A percentile compares a stretch with the other conserved stretches of the same genome.
Evolutionary conservation across 1,140 invertebrate genomes (phyloP).

Genomic region (Galleria mellonella): DNA sequence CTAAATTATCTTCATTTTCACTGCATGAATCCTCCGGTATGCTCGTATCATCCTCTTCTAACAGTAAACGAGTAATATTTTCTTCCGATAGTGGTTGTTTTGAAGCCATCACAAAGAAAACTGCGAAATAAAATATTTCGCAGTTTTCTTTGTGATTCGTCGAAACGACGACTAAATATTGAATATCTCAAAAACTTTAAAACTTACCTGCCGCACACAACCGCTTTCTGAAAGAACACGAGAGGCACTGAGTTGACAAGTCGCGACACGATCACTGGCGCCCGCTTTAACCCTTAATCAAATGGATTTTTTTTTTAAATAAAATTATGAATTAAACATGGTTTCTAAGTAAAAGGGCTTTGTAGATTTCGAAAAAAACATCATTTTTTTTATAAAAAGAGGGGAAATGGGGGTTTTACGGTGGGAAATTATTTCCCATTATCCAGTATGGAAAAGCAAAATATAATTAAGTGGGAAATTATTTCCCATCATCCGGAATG

Average conservation of each 20-base stretch:
- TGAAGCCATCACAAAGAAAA: background rate
- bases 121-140: too few species aligned
- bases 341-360: constrained; percentile 6
- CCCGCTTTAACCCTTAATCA: background rate
- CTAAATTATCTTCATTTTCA: background rate
- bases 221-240: too few species aligned
- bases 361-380: constrained; percentile 18
- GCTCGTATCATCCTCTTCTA: background rate
- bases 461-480: too few species aligned
- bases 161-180: too few species aligned
- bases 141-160: too few species aligned
- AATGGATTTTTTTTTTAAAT: constrained; percentile 6
- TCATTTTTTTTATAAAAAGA: constrained; percentile 15
- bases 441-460: too few species aligned
- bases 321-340: constrained; percentile 6
- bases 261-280: too few species aligned
- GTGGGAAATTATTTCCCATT: constrained; percentile 41
- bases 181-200: background rate
- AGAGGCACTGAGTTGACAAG: background rate
- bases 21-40: background rate
- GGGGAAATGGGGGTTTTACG: constrained; percentile 28
- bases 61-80: background rate
- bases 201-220: background rate
- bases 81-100: background rate
- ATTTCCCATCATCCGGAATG: constrained; percentile 24